phyloP scores from a whole-genome alignment of 2,113 vertebrate genomes.

The Erinaceus europaeus region DNA sequence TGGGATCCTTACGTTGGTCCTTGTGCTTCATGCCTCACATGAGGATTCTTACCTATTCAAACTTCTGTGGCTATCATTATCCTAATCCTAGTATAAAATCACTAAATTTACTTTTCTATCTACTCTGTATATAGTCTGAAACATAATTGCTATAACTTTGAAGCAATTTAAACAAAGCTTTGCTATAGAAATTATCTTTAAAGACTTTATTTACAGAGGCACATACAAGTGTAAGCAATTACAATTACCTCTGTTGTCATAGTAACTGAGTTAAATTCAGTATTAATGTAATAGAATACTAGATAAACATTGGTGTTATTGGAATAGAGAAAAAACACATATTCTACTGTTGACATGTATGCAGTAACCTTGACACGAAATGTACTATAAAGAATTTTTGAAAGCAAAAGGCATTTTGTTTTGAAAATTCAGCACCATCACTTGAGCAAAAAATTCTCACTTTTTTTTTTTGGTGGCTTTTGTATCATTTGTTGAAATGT shows the following conservation, averaged over 20 bases:
- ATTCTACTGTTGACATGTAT: neutral
- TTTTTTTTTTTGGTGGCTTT: neutral
- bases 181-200: constrained; percentile 54
- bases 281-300: neutral
- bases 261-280: constrained; percentile 47
- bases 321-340: neutral
- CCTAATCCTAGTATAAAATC: neutral
- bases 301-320: neutral
- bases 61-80: neutral
- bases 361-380: neutral
- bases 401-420: constrained; percentile 22
- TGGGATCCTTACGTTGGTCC: no score
- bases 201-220: constrained; percentile 54
- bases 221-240: constrained; percentile 3
- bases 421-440: neutral
- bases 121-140: neutral
- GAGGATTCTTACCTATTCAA: neutral
- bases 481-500: neutral
- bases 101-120: constrained; percentile 25
- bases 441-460: constrained; percentile 28
- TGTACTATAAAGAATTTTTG: constrained; percentile 31
- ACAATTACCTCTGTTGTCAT: constrained; percentile 58
- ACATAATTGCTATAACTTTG: constrained; percentile 42
- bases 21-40: no score
- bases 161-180: constrained; percentile 61